These are phyloP conservation scores for Smutsia temminckii DNA, from an alignment of 2,797 vertebrate species.

Conservation along the genomic window DNA sequence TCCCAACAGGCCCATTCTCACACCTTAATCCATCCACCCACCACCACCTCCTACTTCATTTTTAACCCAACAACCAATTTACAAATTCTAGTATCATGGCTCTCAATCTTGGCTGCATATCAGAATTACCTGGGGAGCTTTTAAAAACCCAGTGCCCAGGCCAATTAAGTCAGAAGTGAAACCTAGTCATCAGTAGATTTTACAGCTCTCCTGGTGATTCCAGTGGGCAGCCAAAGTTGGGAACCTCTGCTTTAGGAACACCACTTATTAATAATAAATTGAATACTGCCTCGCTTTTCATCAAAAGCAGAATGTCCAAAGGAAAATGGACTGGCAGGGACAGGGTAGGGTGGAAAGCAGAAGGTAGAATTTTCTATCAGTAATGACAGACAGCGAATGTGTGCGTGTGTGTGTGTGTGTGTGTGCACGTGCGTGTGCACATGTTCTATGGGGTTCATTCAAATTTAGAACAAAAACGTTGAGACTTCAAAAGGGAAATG, in stretches of 20 bases:
- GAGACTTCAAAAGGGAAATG: neutral
- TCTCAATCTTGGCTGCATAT: slow-evolving; percentile 54
- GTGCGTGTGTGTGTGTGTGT: no score
- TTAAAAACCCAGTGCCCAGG: slow-evolving; percentile 65
- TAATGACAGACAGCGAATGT: neutral
- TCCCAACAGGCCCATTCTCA: neutral
- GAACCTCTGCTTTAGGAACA: slow-evolving; percentile 50
- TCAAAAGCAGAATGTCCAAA: slow-evolving; percentile 55
- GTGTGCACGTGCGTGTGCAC: accelerated
- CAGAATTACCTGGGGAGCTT: slow-evolving; percentile 69
- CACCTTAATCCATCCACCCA: neutral
- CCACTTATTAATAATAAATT: slow-evolving; percentile 71
- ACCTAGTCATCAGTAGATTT: slow-evolving; percentile 59
- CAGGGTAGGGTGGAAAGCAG: neutral
- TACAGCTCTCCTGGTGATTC: slow-evolving; percentile 71
- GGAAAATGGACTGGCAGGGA: neutral
- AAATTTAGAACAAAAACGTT: slow-evolving; percentile 38
- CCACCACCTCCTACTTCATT: neutral
- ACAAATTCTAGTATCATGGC: slow-evolving; percentile 35
- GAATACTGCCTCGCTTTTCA: slow-evolving; percentile 55
- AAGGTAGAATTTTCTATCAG: neutral
- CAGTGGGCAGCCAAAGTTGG: slow-evolving; percentile 58
- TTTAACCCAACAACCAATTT: slow-evolving; percentile 59
- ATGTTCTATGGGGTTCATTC: neutral
- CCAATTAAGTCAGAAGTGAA: slow-evolving; percentile 74